A percentile compares a stretch with the other conserved stretches of the same genome.
phyloP scores from a whole-genome alignment of 1,140 invertebrate genomes.

The Aphidius ervi region DNA sequence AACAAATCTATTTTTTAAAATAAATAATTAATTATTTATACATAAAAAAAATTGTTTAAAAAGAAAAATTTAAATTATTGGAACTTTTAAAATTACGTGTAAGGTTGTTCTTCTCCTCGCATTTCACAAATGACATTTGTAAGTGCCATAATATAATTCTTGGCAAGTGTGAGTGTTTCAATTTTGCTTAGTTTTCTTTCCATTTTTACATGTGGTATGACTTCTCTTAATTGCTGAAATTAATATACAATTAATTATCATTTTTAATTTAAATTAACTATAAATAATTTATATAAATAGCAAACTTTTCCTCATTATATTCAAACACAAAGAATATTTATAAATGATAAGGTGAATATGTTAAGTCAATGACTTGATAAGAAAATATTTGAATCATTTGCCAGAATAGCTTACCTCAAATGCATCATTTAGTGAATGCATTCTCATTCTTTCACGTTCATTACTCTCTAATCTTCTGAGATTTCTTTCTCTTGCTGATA shows the following conservation, averaged over 20 bases:
- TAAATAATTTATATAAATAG: too few species aligned
- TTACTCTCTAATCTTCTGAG: conserved; percentile 79
- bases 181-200: conserved; percentile 82
- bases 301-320: too few species aligned
- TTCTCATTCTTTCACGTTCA: conserved; percentile 80
- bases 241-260: too few species aligned
- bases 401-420: conserved; percentile 61
- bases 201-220: conserved; percentile 83
- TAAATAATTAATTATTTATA: background rate
- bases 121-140: conserved; percentile 83
- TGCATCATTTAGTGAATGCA: conserved; percentile 85
- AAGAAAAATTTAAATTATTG: conserved; percentile 8
- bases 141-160: conserved; percentile 87
- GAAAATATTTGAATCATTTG: background rate
- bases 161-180: conserved; percentile 80
- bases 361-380: background rate
- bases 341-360: too few species aligned
- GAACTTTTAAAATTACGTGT: conserved; percentile 44
- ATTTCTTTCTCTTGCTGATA: conserved; percentile 76
- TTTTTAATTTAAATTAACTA: too few species aligned
- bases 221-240: conserved; percentile 71
- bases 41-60: conserved; percentile 13
- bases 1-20: conserved; percentile 43
- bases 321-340: too few species aligned
- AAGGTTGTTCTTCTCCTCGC: conserved; percentile 65